These are phyloP conservation scores for Troilus luridus DNA, from an alignment of 2,888 invertebrate genomes.

Conservation along the genomic window DNA sequence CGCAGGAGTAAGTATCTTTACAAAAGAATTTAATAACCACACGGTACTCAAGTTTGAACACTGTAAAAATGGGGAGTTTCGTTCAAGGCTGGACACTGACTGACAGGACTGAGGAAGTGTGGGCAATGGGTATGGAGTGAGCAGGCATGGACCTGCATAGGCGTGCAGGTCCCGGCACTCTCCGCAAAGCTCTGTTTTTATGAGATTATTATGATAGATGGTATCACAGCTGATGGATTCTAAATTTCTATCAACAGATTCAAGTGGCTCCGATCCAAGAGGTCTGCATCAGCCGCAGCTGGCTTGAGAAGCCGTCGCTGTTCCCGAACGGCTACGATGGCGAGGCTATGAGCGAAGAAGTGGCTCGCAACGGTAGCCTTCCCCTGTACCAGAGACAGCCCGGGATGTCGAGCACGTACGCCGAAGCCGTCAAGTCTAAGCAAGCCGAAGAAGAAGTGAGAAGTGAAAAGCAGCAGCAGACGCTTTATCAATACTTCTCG, in stretches of 20 bases:
- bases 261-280: constrained; percentile 50
- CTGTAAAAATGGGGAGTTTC: too few species aligned
- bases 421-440: constrained; percentile 61
- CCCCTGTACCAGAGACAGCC: constrained; percentile 67
- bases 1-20: too few species aligned
- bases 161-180: too few species aligned
- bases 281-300: constrained; percentile 47
- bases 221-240: neutral
- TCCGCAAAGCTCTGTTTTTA: too few species aligned
- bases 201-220: too few species aligned
- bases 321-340: constrained; percentile 44
- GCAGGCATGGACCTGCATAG: too few species aligned
- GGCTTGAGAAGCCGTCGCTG: constrained; percentile 51
- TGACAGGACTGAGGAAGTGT: too few species aligned
- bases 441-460: constrained; percentile 51
- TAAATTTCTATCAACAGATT: constrained; percentile 37
- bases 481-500: constrained; percentile 61
- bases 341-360: constrained; percentile 26
- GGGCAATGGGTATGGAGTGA: too few species aligned
- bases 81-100: too few species aligned
- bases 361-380: constrained; percentile 65
- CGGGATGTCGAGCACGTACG: constrained; percentile 60
- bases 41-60: too few species aligned
- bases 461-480: constrained; percentile 52
- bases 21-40: too few species aligned